Evolutionary conservation across 2,888 invertebrate species (phyloP).

Genomic region (Catocala fraxini): DNA sequence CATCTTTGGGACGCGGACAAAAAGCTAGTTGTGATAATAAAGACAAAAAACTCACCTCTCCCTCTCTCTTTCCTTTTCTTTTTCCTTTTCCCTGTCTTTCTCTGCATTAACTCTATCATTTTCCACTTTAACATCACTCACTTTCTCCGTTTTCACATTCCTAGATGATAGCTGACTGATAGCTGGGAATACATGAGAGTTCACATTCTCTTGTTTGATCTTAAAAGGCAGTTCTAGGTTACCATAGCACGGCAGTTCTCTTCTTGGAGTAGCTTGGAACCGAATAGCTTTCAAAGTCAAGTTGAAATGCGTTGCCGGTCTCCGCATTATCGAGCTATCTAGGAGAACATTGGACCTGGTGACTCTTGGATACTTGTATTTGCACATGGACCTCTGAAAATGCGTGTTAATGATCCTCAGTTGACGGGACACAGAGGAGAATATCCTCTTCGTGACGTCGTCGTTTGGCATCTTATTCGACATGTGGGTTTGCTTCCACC

Average conservation of each 20-base stretch:
- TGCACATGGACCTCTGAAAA: constrained; percentile 75
- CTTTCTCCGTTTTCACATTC: constrained; percentile 61
- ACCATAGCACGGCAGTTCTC: constrained; percentile 82
- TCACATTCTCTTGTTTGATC: constrained; percentile 72
- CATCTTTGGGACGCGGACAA: too few species aligned
- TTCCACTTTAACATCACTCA: constrained; percentile 67
- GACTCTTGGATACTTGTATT: constrained; percentile 81
- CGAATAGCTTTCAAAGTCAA: constrained; percentile 74
- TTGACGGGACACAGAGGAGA: constrained; percentile 80
- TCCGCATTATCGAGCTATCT: constrained; percentile 67
- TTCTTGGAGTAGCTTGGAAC: constrained; percentile 76
- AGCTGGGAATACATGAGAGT: constrained; percentile 67
- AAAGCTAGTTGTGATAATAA: not conserved
- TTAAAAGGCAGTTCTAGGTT: constrained; percentile 81
- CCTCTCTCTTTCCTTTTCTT: constrained; percentile 56
- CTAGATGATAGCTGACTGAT: constrained; percentile 50
- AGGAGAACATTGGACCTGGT: constrained; percentile 79
- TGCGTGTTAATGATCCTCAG: constrained; percentile 79
- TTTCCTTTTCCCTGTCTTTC: constrained; percentile 63
- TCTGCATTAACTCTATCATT: constrained; percentile 65
- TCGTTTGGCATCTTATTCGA: constrained; percentile 65
- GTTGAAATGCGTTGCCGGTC: constrained; percentile 72
- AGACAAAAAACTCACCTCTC: constrained; percentile 50
- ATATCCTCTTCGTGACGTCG: constrained; percentile 74
- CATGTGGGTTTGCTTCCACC: constrained; percentile 76